Percentiles rank a stretch among this genome's conserved stretches.
phyloP scores from a whole-genome alignment of 2,113 vertebrate genomes.

The Camelus dromedarius region DNA sequence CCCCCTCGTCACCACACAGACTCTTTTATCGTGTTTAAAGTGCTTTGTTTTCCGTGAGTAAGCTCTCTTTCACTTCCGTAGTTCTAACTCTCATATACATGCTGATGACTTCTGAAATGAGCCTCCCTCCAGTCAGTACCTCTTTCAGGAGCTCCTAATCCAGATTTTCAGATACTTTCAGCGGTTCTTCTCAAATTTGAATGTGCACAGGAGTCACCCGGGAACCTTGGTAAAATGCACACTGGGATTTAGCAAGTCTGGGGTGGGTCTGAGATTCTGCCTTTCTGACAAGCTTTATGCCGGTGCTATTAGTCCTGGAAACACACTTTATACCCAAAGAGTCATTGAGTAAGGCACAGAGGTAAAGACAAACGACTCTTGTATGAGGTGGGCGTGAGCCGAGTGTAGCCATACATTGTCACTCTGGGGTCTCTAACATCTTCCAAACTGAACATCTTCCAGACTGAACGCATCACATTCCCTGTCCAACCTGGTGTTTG shows the following conservation, averaged over 20 bases:
- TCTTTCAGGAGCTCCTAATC: not conserved
- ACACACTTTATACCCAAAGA: not conserved
- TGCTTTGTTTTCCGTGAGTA: slow-evolving; percentile 14
- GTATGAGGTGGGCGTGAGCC: not conserved
- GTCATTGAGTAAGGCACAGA: not conserved
- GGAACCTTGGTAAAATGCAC: not conserved
- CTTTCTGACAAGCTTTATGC: not conserved
- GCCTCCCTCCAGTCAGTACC: not conserved
- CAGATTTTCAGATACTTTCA: not conserved
- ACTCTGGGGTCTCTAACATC: not conserved
- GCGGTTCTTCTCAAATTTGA: not conserved
- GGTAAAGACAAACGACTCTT: not conserved
- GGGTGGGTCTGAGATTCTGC: not conserved
- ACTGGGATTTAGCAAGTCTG: not conserved
- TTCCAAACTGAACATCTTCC: not conserved
- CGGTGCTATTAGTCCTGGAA: not conserved
- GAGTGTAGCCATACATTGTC: not conserved
- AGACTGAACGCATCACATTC: not conserved
- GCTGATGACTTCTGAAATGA: slow-evolving; percentile 1
- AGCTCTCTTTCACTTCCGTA: not conserved
- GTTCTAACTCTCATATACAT: not conserved
- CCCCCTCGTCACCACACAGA: not conserved
- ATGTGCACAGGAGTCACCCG: not conserved
- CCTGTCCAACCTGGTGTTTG: not conserved
- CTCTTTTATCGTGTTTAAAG: not conserved